These are phyloP conservation scores for Drosophila melanogaster DNA, from an alignment of 1,140 invertebrate species.

Conservation along the genomic window Release_6_plus_ISO1_MT NC_004354.4:18985001-18985500, in stretches of 20 bases:
- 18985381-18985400: slow-evolving; percentile 51
- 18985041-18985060: background rate
- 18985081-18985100: too few species aligned
- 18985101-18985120: too few species aligned
- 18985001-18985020: slow-evolving; percentile 12
- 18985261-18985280: slow-evolving; percentile 22
- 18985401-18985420: slow-evolving; percentile 54
- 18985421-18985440: background rate
- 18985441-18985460: slow-evolving; percentile 42
- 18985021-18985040: background rate
- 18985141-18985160: background rate
- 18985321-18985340: slow-evolving; percentile 21
- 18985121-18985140: background rate
- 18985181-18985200: background rate
- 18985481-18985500: slow-evolving; percentile 31
- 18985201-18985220: slow-evolving; percentile 5
- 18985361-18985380: slow-evolving; percentile 29
- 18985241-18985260: background rate
- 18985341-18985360: slow-evolving; percentile 43
- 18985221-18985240: background rate
- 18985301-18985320: slow-evolving; percentile 9
- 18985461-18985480: slow-evolving; percentile 30
- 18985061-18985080: background rate
- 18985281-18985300: slow-evolving; percentile 43
- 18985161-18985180: slow-evolving; percentile 18